Base-by-base conservation (phyloP, 23 tunicate genomes). In the Ciona savignyi region DNA sequence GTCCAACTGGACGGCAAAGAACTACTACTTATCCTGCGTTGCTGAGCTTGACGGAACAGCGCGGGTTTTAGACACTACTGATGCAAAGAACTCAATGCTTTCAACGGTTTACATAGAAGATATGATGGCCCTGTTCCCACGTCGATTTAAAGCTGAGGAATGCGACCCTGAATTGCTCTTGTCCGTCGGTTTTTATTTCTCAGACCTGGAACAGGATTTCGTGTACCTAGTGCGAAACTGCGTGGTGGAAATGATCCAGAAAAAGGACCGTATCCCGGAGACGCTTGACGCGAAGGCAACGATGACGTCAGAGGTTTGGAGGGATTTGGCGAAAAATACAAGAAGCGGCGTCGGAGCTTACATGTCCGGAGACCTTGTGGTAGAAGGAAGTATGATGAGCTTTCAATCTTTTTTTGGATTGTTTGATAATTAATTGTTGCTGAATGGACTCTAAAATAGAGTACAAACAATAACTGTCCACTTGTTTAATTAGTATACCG, bases 221-320 rank as follows among this genome's bases (percentile, higher is more conserved):
- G 78, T 4, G 25, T 75, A 24, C 34, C 4, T 62, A 23, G 3
- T 63, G 1, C 35, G 70, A 0, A 26, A 75, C 11, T 75, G 79
- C 79, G 27, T 62, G 2, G 1, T 61, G 1, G 70, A 75, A 30
- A 26, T 60, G 30, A 22, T 4, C 28, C 11, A 32, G 29, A 24
- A 75, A 23, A 32, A 30, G 21, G 56, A 23, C 0, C 60, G 56
- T 70, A 23, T 62, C 2, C 35, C 70, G 2, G 35, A 63, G 1
- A 1, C 51, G 51, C 4, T 23, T 30, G 70, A 75, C 26, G 70
- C 30, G 19, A 33, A 28, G 6, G 25, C 62, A 27, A 62, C 35
- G 23, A 63, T 63, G 70, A 63, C 69, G 56, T 32, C 56, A 62
- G 48, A 75, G 56, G 48, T 75, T 15, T 75, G 79, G 79, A 6